Percentiles rank a stretch among this genome's conserved stretches.
These are phyloP conservation scores for Drosophila parvula DNA, from an alignment of 1,140 invertebrate genomes.

Conservation along the genomic window DNA sequence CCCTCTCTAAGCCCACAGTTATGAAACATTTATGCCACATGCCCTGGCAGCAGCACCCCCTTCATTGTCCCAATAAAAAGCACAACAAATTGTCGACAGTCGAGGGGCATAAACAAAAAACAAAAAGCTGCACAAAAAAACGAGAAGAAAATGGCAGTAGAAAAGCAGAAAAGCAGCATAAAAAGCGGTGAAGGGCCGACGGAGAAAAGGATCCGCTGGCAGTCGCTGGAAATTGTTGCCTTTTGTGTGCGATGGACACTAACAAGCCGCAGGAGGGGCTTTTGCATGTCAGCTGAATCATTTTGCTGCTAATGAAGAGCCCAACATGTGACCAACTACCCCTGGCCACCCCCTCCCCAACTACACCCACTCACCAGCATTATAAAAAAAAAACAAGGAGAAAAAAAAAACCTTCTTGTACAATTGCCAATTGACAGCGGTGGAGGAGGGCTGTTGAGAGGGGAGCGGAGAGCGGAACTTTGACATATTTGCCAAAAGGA, in stretches of 20 bases:
- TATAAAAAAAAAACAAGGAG: constrained; percentile 28
- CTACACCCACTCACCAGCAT: too few species aligned
- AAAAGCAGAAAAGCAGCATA: background rate
- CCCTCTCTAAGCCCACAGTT: constrained; percentile 48
- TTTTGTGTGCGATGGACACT: constrained; percentile 56
- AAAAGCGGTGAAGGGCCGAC: constrained; percentile 1
- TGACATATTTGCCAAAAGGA: constrained; percentile 66
- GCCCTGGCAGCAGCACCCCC: constrained; percentile 1
- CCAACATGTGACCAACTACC: constrained; percentile 36
- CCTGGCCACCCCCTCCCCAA: background rate
- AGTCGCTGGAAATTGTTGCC: constrained; percentile 48
- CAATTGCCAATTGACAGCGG: constrained; percentile 60
- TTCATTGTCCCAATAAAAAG: constrained; percentile 69
- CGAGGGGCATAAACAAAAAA: constrained; percentile 35
- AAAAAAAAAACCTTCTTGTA: constrained; percentile 42
- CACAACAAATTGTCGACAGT: constrained; percentile 76
- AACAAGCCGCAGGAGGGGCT: constrained; percentile 46
- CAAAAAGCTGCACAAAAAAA: constrained; percentile 25
- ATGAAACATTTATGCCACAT: constrained; percentile 73
- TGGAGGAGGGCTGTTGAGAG: background rate
- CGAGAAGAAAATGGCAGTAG: background rate
- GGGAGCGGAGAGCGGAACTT: constrained; percentile 2
- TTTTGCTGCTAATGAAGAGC: constrained; percentile 69
- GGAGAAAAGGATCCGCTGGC: constrained; percentile 30
- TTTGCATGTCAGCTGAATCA: constrained; percentile 44